Evolutionary conservation across 2,797 vertebrate species (phyloP), one percentile per base, ranked within the genome.

Genomic region (Apogon talboti): DNA sequence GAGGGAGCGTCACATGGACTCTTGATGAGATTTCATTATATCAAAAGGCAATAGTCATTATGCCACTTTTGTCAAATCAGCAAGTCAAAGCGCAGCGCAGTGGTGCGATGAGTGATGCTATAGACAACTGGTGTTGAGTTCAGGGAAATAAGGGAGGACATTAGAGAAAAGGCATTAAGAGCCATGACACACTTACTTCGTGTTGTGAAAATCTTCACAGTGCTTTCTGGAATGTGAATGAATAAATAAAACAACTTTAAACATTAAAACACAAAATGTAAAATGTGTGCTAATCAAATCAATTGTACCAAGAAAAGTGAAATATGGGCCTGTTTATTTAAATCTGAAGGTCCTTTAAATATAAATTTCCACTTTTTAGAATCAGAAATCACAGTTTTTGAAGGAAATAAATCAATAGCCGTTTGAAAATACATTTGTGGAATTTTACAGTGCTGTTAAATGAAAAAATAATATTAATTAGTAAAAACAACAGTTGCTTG

Each of bases 1-100:
- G 13, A 50, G 57, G 81, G 83, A 73, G 48, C 76, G 52, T 85
- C 78, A 79, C 71, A 82, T 80, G 81, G 48, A 30, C 62, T 2
- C 66, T 61, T 84, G 84, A 81, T 89, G 85, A 90, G 84, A 85
- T 89, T 86, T 87, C 83, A 89, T 84, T 88, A 87, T 89, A 88
- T 88, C 84, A 83, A 87, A 88, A 82, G 83, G 55, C 83, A 87
- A 87, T 86, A 84, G 84, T 87, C 73, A 82, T 91, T 80, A 82
- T 24, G 52, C 35, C 18, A 75, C 77, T 76, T 84, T 62, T 84
- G 84, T 85, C 84, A 88, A 62, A 70, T 89, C 87, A 87, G 83
- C 86, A 77, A 44, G 65, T 50, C 11, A 19, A 49, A 44, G 48
- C 37, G 40, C 82, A 60, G 59, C 28, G 68, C 58, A 51, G 51